Percentiles rank a stretch among this genome's conserved stretches.
phyloP scores from a whole-genome alignment of 2,888 invertebrate genomes.

The Parochlus steinenii region DNA sequence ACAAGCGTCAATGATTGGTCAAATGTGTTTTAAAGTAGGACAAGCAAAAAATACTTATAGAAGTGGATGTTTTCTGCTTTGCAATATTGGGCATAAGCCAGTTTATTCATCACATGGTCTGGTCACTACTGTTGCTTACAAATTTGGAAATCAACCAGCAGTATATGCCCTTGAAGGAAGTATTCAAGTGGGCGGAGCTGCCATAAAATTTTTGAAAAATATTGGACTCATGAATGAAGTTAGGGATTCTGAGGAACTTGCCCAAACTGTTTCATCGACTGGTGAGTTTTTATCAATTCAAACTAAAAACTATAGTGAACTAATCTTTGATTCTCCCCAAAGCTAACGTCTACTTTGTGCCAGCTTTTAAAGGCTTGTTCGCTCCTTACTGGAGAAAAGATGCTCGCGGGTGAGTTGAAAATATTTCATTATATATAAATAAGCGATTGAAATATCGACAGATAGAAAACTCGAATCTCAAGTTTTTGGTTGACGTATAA shows the following conservation, averaged over 20 bases:
- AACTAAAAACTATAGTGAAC: no score
- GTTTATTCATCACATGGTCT: conserved; percentile 78
- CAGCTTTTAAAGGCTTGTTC: conserved; percentile 91
- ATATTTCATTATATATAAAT: conserved; percentile 13
- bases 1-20: conserved; percentile 84
- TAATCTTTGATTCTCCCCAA: conserved; percentile 84
- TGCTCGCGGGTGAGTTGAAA: conserved; percentile 59
- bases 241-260: conserved; percentile 43
- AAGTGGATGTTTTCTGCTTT: conserved; percentile 87
- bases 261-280: conserved; percentile 19
- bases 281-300: no score
- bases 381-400: conserved; percentile 97
- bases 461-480: no score
- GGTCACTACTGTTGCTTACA: conserved; percentile 80
- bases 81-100: conserved; percentile 71
- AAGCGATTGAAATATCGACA: no score
- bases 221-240: conserved; percentile 67
- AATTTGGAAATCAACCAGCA: conserved; percentile 67
- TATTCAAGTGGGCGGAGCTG: conserved; percentile 82
- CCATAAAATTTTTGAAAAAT: conserved; percentile 84
- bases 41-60: conserved; percentile 90
- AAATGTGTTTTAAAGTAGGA: conserved; percentile 72
- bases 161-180: conserved; percentile 95
- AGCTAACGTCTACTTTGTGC: conserved; percentile 94
- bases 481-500: no score